Evolutionary conservation across 2,797 vertebrate genomes (phyloP).

Genomic region (Schizothorax lantsangensis): DNA sequence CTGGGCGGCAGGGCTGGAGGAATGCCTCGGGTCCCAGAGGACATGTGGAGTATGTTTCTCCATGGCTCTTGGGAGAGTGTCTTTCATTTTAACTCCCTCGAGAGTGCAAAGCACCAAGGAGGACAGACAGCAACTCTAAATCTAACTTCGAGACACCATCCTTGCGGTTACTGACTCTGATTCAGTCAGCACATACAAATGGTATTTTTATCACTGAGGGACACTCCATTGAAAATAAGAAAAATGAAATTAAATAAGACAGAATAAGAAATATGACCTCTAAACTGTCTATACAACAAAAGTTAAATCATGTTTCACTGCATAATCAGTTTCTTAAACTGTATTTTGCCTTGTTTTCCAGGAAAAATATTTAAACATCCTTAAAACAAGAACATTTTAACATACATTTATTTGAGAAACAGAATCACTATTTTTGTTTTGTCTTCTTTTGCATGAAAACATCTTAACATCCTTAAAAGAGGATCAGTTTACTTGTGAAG

Average conservation of each 20-base stretch:
- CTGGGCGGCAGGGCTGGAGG: constrained; percentile 66
- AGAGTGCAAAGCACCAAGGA: constrained; percentile 46
- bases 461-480: not conserved
- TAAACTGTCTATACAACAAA: not conserved
- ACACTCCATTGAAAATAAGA: not conserved
- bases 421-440: not conserved
- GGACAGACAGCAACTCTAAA: constrained; percentile 67
- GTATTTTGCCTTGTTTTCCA: not conserved
- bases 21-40: constrained; percentile 65
- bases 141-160: constrained; percentile 64
- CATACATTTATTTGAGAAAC: not conserved
- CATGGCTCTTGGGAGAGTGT: constrained; percentile 57
- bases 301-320: not conserved
- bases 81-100: constrained; percentile 49
- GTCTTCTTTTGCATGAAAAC: not conserved
- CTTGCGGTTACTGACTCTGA: not conserved
- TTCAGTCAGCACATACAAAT: constrained; percentile 17
- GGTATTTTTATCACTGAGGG: not conserved
- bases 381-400: not conserved
- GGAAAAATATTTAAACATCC: not conserved
- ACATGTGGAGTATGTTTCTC: constrained; percentile 69
- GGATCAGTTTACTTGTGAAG: not conserved
- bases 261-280: not conserved
- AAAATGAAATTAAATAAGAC: not conserved
- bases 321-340: too few species aligned